Percentiles rank a stretch among this genome's conserved stretches.
phyloP scores from a whole-genome alignment of 2,113 vertebrate genomes.

The Gallinago paraguaiae region DNA sequence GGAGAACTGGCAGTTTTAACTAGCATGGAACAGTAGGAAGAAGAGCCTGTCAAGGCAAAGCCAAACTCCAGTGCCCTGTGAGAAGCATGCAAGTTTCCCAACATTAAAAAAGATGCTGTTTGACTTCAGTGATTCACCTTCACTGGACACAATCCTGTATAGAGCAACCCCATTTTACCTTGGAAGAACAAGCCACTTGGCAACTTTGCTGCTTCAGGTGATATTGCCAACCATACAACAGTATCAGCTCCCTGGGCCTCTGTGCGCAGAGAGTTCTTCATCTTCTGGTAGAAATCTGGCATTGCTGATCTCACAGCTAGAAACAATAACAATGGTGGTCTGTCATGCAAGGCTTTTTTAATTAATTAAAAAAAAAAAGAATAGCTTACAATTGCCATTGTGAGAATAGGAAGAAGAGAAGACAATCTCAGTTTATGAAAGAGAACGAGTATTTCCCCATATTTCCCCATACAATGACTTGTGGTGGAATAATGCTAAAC shows the following conservation, averaged over 20 bases:
- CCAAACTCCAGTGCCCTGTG: not conserved
- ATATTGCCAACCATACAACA: conserved; percentile 74
- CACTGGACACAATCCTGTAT: not conserved
- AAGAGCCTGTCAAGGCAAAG: not conserved
- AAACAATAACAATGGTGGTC: not conserved
- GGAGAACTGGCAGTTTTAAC: not conserved
- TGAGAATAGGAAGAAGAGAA: not conserved
- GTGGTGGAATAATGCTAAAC: not conserved
- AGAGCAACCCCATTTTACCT: conserved; percentile 56
- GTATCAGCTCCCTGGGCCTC: conserved; percentile 84
- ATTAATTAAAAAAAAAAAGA: not conserved
- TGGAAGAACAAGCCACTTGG: conserved; percentile 83
- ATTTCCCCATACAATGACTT: not conserved
- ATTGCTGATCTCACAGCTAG: conserved; percentile 78
- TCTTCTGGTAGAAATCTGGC: conserved; percentile 80
- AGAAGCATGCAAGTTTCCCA: not conserved
- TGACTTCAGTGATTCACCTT: not conserved
- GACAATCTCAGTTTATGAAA: not conserved
- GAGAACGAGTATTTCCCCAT: not conserved
- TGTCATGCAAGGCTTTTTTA: not conserved
- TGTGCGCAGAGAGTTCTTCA: conserved; percentile 79
- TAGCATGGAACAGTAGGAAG: not conserved
- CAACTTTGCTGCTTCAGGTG: conserved; percentile 58
- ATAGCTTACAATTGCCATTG: not conserved
- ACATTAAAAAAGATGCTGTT: not conserved